These are phyloP conservation scores for Jordanella pulchra DNA, from an alignment of 2,797 vertebrate species.

Conservation along the genomic window DNA sequence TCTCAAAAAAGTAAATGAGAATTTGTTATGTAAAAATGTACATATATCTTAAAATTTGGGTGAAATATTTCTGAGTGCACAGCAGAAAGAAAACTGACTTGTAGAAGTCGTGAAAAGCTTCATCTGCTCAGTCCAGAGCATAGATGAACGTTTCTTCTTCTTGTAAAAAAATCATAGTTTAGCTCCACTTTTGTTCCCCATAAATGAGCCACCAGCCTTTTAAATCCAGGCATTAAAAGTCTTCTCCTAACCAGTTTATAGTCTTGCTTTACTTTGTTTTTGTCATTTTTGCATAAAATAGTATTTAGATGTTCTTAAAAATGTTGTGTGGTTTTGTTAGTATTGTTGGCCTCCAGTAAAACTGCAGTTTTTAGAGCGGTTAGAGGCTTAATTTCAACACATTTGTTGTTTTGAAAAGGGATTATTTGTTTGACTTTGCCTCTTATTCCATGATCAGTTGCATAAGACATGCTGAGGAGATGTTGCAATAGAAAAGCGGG, in stretches of 20 bases:
- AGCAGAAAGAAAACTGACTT: too few species aligned
- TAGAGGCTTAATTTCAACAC: not conserved
- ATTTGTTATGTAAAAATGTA: too few species aligned
- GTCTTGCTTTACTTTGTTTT: not conserved
- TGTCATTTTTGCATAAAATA: not conserved
- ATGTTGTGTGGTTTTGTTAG: not conserved
- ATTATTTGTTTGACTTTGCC: not conserved
- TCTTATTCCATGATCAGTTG: slow-evolving; percentile 15
- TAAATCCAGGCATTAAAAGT: not conserved
- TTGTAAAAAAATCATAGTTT: not conserved
- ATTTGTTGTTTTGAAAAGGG: not conserved
- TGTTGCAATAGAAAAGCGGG: slow-evolving; percentile 19
- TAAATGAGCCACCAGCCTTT: not conserved
- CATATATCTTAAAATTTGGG: too few species aligned
- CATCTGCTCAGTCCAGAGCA: too few species aligned
- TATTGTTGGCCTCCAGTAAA: not conserved
- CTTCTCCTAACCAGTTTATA: not conserved
- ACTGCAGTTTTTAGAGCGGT: not conserved
- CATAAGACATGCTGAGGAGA: slow-evolving; percentile 6
- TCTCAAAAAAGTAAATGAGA: too few species aligned
- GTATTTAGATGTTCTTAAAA: not conserved
- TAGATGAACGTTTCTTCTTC: not conserved
- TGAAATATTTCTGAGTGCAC: too few species aligned
- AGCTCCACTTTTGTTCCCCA: not conserved
- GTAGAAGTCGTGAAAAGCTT: not conserved